phyloP scores from a whole-genome alignment of 2,888 invertebrate species.

The Ommatoiulus sabulosus region DNA sequence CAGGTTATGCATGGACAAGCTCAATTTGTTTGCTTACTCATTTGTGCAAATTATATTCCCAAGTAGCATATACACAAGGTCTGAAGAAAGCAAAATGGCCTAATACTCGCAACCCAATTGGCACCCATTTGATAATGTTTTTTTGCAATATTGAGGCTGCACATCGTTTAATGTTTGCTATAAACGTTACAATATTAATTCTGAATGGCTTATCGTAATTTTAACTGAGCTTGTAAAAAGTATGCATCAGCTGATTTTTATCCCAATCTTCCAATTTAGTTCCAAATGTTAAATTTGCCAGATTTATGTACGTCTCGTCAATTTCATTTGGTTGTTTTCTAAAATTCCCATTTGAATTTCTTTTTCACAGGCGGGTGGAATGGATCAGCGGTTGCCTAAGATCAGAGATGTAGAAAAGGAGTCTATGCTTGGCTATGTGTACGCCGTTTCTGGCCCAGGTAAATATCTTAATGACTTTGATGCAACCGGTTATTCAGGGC shows the following conservation, averaged over 20 bases:
- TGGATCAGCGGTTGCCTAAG: conserved; percentile 73
- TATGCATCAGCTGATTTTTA: no score
- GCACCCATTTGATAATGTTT: background rate
- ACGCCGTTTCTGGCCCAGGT: conserved; percentile 99
- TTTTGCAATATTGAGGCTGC: background rate
- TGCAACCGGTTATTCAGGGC: background rate
- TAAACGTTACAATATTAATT: background rate
- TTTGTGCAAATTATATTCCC: background rate
- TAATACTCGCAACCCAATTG: background rate
- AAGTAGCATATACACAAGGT: background rate
- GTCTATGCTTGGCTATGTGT: conserved; percentile 91
- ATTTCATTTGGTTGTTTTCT: background rate
- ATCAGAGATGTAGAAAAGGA: conserved; percentile 88
- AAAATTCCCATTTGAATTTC: background rate
- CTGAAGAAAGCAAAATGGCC: background rate
- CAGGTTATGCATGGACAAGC: no score
- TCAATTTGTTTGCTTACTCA: background rate
- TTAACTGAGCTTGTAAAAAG: no score
- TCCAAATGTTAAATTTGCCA: no score
- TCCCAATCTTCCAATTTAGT: no score
- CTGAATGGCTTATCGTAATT: no score
- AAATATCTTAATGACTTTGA: conserved; percentile 63
- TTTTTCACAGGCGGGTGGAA: conserved; percentile 62
- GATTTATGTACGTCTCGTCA: no score
- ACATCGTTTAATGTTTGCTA: background rate